phyloP scores from a whole-genome alignment of 1,140 invertebrate genomes.

The Lepidurus apus region DNA sequence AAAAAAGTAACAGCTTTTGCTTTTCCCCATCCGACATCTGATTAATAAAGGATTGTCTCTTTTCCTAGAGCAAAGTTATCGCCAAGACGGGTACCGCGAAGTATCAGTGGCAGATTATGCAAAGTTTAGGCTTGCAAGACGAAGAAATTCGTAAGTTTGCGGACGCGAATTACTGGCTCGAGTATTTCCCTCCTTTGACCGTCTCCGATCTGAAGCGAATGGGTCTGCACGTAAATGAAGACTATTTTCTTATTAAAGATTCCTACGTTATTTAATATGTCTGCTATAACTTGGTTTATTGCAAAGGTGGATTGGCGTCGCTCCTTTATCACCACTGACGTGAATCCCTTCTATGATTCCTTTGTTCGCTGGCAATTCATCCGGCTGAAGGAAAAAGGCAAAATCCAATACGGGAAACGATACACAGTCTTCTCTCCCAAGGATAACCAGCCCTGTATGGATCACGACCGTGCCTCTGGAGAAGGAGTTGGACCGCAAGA shows the following conservation, averaged over 20 bases:
- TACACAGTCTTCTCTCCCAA: conserved; percentile 95
- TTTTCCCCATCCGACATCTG: conserved; percentile 23
- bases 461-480: conserved; percentile 91
- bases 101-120: conserved; percentile 99
- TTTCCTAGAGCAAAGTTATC: conserved; percentile 77
- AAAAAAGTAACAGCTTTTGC: conserved; percentile 68
- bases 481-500: conserved; percentile 98
- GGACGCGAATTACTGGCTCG: conserved; percentile 83
- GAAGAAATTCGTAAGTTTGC: conserved; percentile 92
- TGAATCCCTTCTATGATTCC: conserved; percentile 95
- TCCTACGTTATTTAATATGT: neutral
- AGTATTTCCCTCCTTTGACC: conserved; percentile 90
- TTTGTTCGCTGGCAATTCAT: conserved; percentile 97
- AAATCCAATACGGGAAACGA: conserved; percentile 94
- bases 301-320: conserved; percentile 88
- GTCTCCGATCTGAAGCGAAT: conserved; percentile 79
- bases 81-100: conserved; percentile 85
- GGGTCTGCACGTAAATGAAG: conserved; percentile 72
- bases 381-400: conserved; percentile 77
- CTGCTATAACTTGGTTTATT: conserved; percentile 38
- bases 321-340: conserved; percentile 96
- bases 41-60: neutral
- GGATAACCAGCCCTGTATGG: conserved; percentile 99
- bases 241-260: conserved; percentile 29
- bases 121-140: conserved; percentile 78